Conservation (phyloP, 2,797 vertebrate genomes). For the Lutjanus campechanus region DNA sequence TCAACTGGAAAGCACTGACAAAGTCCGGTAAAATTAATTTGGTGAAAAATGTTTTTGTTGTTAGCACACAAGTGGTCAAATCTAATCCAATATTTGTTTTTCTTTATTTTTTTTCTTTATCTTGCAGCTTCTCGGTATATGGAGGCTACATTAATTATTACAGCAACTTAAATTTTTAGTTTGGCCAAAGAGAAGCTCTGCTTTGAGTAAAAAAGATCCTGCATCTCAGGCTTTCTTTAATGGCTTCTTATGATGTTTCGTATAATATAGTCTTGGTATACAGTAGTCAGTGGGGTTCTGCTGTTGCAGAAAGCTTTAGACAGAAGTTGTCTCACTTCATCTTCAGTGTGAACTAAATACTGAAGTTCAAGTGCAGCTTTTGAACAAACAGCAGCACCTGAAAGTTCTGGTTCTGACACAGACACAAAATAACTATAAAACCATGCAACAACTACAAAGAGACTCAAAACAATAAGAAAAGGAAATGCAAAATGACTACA, state of each 20-base stretch:
- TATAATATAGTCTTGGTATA: neutral
- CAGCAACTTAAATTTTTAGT: neutral
- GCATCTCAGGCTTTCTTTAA: neutral
- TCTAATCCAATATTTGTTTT: neutral
- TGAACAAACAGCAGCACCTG: neutral
- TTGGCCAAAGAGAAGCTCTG: neutral
- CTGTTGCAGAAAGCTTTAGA: neutral
- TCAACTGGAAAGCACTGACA: slow-evolving; percentile 24
- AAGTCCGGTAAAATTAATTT: neutral
- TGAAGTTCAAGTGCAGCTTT: neutral
- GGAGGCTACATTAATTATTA: neutral
- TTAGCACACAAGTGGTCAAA: slow-evolving; percentile 4
- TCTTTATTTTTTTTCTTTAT: neutral
- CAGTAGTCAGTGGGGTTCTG: neutral
- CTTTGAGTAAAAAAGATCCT: neutral
- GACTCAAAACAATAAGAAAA: no score
- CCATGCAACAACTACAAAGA: neutral
- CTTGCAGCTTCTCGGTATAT: slow-evolving; percentile 1
- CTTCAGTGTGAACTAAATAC: neutral
- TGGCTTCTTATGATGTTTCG: neutral
- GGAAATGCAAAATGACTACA: no score
- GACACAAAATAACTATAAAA: neutral
- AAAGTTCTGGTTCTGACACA: neutral
- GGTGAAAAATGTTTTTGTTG: slow-evolving; percentile 7
- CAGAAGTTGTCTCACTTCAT: neutral